These are phyloP conservation scores for Apodemia duryi DNA, from an alignment of 2,888 invertebrate species.

Conservation along the genomic window DNA sequence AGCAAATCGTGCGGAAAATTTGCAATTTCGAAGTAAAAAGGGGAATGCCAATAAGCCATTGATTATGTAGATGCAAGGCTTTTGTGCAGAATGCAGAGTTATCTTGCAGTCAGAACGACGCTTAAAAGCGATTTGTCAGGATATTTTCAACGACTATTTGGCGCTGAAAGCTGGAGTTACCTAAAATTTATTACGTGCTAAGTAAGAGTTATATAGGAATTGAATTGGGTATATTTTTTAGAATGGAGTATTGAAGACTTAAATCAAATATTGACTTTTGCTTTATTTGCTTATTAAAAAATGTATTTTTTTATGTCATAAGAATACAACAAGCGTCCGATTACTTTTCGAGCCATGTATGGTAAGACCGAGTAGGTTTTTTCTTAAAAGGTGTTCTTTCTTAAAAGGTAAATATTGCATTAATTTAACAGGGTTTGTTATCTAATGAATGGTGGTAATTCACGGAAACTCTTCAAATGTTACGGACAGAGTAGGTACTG, in stretches of 20 bases:
- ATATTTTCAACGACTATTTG: conserved; percentile 51
- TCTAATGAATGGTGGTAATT: too few relatives aligned
- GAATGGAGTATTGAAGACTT: background rate
- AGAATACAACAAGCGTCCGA: too few relatives aligned
- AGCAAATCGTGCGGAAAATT: conserved; percentile 78
- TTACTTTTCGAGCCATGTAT: too few relatives aligned
- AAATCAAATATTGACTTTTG: too few relatives aligned
- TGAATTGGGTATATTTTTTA: background rate
- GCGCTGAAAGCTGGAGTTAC: conserved; percentile 39
- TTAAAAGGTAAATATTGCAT: too few relatives aligned
- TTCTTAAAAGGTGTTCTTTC: too few relatives aligned
- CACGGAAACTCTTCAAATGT: too few relatives aligned
- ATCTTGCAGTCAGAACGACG: conserved; percentile 64
- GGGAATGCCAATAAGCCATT: conserved; percentile 76
- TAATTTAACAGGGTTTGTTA: too few relatives aligned
- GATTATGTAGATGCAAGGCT: conserved; percentile 76
- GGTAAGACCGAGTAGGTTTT: too few relatives aligned
- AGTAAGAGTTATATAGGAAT: conserved; percentile 12
- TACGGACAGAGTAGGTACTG: too few relatives aligned
- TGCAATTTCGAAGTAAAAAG: conserved; percentile 77
- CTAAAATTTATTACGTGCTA: conserved; percentile 35
- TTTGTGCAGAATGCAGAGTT: conserved; percentile 68
- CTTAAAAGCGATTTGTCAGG: conserved; percentile 66
- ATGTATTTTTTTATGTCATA: too few relatives aligned
- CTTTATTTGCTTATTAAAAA: too few relatives aligned